Base-by-base conservation (phyloP, 1,140 invertebrate species). In the Solenopsis fugax region DNA sequence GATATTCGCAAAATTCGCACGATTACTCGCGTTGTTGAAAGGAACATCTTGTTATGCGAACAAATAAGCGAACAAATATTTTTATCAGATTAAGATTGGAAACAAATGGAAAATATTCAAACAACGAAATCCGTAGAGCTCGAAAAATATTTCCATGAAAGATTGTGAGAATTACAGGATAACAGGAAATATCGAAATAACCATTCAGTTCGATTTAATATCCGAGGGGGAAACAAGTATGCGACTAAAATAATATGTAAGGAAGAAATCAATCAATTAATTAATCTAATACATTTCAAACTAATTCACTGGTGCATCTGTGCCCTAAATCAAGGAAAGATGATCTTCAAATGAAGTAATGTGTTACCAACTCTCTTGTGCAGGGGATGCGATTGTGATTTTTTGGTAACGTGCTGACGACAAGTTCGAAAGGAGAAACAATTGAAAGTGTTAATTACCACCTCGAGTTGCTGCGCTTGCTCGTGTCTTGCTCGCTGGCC, bases 401-500 rank as follows among this genome's bases (percentile, higher is more conserved):
- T 60, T 82, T 72, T 82, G 41, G 13, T 82, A 67, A 34, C 18
- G 54, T 82, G 80, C 80, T 73, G 67, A 84, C 69, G 58, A 82
- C 48, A 65, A 65, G 41, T 81, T 78, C 41, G 16, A 16, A 78
- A 54, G 52, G 50, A 86, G 67, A 84, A 84, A 84, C 41, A 73
- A 50, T 75, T 37, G 54, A 84, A 84, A 84, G 24, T 2, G 80
- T 75, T 84, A 75, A 54, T 84, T 84, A 84, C 95, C 80, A 98
- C 98, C 98, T 99, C 82, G 98, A 98, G 95, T 98, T 98, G 58
- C 98, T 98, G 81, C 98, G 96, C 94, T 98, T 98, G 93, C 98
- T 98, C 81, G 97, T 97, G 91, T 98, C 98, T 93, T 98, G 98
- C 94, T 98, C 98, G 67, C 97, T 98, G 29, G 96, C 99, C 95